Base-by-base conservation (phyloP, 2,113 vertebrate species). In the Saguinus midas region DNA sequence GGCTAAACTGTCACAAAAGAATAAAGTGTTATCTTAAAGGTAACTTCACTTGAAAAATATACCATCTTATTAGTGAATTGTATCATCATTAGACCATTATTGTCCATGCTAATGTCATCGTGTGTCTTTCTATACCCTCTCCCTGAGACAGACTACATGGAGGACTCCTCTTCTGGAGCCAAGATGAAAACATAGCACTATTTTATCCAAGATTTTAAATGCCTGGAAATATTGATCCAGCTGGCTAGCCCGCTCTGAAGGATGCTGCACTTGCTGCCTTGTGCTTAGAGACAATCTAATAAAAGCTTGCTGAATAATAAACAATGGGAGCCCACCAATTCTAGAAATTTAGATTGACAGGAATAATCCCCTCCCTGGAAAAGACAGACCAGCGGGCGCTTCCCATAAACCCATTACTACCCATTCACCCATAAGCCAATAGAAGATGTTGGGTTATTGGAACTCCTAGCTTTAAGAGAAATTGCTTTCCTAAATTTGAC, bases 391-490 rank as follows among this genome's bases (percentile, higher is more conserved):
- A 98, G 90, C 93, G 6, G 96, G 97, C 90, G 83, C 96, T 98
- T 98, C 97, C 98, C 98, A 98, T 99, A 98, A 99, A 98, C 98
- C 98, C 97, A 98, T 99, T 99, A 98, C 97, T 98, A 97, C 91
- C 98, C 97, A 98, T 97, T 98, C 98, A 98, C 97, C 98, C 98
- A 98, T 98, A 98, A 98, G 97, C 98, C 98, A 98, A 98, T 97
- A 98, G 98, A 98, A 98, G 94, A 98, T 58, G 95, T 95, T 97
- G 98, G 98, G 97, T 98, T 98, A 98, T 98, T 98, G 97, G 93
- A 98, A 98, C 96, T 98, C 97, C 98, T 98, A 98, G 99, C 99
- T 99, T 99, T 99, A 99, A 99, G 98, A 99, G 99, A 98, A 99
- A 98, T 99, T 98, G 97, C 98, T 98, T 98, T 98, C 97, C 98